These are phyloP conservation scores for Enteromius mattozi DNA, from an alignment of 2,797 vertebrate species.

Conservation along the genomic window DNA sequence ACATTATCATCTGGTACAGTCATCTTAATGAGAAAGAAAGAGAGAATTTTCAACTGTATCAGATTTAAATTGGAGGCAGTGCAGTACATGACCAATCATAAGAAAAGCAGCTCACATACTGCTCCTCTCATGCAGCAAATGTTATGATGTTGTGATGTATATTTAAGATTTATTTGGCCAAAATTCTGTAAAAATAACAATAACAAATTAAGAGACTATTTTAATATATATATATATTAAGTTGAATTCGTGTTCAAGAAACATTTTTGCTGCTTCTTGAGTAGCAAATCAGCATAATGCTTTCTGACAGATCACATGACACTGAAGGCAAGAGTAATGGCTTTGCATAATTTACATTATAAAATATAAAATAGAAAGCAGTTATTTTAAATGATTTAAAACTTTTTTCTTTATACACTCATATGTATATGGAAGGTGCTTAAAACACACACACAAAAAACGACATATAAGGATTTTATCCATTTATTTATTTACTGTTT, in stretches of 20 bases:
- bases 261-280: neutral
- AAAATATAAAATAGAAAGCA: neutral
- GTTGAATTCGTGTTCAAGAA: no score
- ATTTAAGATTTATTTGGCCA: neutral
- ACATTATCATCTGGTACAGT: constrained; percentile 78
- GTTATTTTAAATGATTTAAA: no score
- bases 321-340: neutral
- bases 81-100: constrained; percentile 68
- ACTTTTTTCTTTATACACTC: no score
- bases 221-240: neutral
- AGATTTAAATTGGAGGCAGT: constrained; percentile 68
- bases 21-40: constrained; percentile 80
- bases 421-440: neutral
- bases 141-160: neutral
- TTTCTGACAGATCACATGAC: neutral
- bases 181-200: neutral
- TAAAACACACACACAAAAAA: neutral
- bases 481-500: constrained; percentile 12
- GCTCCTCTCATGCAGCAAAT: constrained; percentile 57
- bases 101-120: constrained; percentile 63
- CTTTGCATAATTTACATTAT: neutral
- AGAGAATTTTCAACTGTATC: constrained; percentile 71
- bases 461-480: neutral
- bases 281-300: neutral
- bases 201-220: neutral